These are phyloP conservation scores for Mesopsocus fuscifrons DNA, from an alignment of 2,888 invertebrate species.

Conservation along the genomic window DNA sequence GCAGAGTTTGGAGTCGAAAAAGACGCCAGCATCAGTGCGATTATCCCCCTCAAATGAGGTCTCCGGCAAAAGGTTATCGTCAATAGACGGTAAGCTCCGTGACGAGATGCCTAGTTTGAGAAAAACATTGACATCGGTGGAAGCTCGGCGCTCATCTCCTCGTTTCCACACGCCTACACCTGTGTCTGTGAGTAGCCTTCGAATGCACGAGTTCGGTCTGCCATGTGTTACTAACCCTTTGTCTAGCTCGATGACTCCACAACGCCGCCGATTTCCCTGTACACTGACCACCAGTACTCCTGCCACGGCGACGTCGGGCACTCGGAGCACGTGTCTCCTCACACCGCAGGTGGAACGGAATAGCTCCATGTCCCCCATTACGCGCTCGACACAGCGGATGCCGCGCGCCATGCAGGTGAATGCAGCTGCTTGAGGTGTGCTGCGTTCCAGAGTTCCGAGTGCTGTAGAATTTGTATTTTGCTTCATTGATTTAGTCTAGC, in stretches of 20 bases:
- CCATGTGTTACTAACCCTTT: not conserved
- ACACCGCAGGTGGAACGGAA: constrained; percentile 35
- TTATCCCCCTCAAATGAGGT: too few species aligned
- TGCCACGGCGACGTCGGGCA: constrained; percentile 13
- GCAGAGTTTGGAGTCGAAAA: too few species aligned
- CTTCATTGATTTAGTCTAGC: too few species aligned
- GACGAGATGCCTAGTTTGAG: too few species aligned
- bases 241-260: not conserved
- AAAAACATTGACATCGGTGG: too few species aligned
- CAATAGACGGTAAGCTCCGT: too few species aligned
- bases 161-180: too few species aligned
- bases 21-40: too few species aligned
- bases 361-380: constrained; percentile 75
- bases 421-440: not conserved
- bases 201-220: not conserved
- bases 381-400: constrained; percentile 70
- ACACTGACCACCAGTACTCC: constrained; percentile 17
- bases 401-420: constrained; percentile 75
- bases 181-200: not conserved
- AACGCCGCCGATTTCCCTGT: not conserved
- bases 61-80: too few species aligned
- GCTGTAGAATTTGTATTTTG: not conserved
- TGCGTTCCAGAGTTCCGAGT: too few species aligned
- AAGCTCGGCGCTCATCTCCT: too few species aligned
- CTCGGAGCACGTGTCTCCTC: constrained; percentile 25